Base-by-base conservation (phyloP, 1,140 invertebrate species). In the Solen grandis region DNA sequence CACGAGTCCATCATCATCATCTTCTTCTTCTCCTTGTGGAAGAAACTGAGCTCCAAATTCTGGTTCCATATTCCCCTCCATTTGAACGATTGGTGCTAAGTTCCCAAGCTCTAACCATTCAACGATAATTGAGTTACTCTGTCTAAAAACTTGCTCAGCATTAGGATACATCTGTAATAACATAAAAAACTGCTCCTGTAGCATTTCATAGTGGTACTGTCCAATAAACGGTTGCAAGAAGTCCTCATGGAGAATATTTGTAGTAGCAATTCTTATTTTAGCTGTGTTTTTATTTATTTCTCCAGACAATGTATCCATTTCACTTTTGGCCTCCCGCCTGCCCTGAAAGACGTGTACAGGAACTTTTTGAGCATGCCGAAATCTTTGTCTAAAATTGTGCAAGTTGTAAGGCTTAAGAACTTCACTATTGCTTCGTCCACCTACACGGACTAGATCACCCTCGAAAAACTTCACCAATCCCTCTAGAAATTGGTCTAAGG, bases 401-500 rank as follows among this genome's bases (percentile, higher is more conserved):
- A 88, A 68, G 27, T 73, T 75, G 41, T 69, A 85, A 25, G 80
- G 68, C 63, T 85, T 65, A 13, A 90, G 73, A 22, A 50, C 41
- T 38, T 89, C 86, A 60, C 84, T 95, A 86, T 94, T 94, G 0
- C 95, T 95, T 90, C 95, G 94, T 13, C 94, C 94, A 1, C 96
- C 96, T 80, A 97, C 94, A 31, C 96, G 93, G 4, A 96, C 92
- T 55, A 97, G 92, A 29, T 85, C 85, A 4, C 84, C 85, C 19
- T 85, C 54, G 54, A 82, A 85, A 65, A 87, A 87, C 13, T 81
- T 68, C 29, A 88, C 46, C 29, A 91, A 85, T 27, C 95, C 95
- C 88, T 96, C 94, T 14, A 98, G 91, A 92, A 98, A 97, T 88
- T 97, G 96, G 92, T 97, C 97, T 3, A 98, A 88, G 0, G 97